Conservation (phyloP, 2,888 invertebrate genomes). For the Mythimna impura region DNA sequence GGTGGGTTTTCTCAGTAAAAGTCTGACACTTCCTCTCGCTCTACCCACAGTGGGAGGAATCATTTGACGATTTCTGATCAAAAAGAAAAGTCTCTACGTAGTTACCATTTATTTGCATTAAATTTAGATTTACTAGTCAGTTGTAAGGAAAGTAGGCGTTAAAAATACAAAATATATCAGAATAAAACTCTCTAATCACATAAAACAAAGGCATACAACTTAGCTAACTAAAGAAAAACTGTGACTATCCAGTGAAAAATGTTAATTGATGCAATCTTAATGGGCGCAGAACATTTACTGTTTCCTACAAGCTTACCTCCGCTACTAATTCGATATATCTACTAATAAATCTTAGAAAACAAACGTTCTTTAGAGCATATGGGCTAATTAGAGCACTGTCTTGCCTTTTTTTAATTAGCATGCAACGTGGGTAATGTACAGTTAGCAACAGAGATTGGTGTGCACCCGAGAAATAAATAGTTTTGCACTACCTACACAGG, state of each 20-base stretch:
- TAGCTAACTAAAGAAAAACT: constrained; percentile 20
- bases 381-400: constrained; percentile 51
- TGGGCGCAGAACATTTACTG: constrained; percentile 49
- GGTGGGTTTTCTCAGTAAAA: no score
- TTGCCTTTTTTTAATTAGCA: constrained; percentile 57
- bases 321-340: constrained; percentile 60
- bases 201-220: not conserved
- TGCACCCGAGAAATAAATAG: not conserved
- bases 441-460: not conserved
- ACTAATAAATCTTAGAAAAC: constrained; percentile 50
- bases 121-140: no score
- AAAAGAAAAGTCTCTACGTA: no score
- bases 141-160: no score
- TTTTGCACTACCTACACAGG: not conserved
- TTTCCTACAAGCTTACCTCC: constrained; percentile 52
- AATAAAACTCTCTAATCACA: constrained; percentile 5
- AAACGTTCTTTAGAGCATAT: constrained; percentile 52
- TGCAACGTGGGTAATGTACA: constrained; percentile 43
- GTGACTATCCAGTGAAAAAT: constrained; percentile 43
- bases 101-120: no score
- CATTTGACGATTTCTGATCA: no score
- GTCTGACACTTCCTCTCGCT: no score
- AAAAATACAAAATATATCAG: no score
- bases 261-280: constrained; percentile 57
- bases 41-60: no score